Evolutionary conservation across 2,113 vertebrate genomes (phyloP).

Genomic region (Edolisoma coerulescens): DNA sequence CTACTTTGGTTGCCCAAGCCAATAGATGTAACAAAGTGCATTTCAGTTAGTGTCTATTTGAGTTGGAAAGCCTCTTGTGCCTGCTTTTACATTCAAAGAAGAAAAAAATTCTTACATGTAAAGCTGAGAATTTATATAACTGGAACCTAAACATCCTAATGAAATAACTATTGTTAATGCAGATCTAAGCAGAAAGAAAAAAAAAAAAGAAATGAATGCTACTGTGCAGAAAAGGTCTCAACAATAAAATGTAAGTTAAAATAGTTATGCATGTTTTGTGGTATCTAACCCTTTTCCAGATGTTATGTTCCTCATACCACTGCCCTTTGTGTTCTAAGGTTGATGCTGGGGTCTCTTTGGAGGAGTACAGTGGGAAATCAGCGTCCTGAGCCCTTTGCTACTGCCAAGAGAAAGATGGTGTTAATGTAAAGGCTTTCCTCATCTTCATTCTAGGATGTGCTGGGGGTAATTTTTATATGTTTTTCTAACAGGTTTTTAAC

Average conservation of each 20-base stretch:
- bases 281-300: neutral
- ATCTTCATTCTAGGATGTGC: neutral
- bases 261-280: neutral
- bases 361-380: rapidly evolving
- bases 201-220: neutral
- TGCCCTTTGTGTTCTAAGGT: neutral
- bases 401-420: neutral
- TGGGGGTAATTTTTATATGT: neutral
- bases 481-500: neutral
- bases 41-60: neutral
- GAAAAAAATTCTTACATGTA: neutral
- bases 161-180: neutral
- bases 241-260: neutral
- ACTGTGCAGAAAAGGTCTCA: neutral
- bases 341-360: neutral
- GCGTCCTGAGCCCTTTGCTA: neutral
- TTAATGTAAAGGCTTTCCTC: neutral
- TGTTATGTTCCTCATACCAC: neutral
- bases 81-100: neutral
- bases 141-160: neutral
- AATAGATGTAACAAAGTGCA: neutral
- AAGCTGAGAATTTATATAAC: neutral
- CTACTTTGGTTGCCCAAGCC: neutral
- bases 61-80: neutral
- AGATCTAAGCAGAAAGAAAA: neutral